Evolutionary conservation across 2,113 vertebrate genomes (phyloP).

Genomic region (Puffinus mauretanicus): DNA sequence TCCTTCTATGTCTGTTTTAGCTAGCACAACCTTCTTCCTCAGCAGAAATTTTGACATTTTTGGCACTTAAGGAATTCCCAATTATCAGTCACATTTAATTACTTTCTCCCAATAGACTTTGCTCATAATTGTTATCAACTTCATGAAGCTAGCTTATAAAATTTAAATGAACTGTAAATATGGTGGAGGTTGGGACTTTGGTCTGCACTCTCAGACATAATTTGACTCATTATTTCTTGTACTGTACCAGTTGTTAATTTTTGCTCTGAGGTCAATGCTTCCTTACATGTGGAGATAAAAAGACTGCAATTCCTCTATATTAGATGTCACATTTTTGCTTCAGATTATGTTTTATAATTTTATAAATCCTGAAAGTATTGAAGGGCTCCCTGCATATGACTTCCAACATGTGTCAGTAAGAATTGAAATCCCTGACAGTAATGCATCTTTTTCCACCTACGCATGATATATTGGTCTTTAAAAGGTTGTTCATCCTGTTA

Average conservation of each 20-base stretch:
- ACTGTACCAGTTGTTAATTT: not conserved
- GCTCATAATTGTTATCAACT: not conserved
- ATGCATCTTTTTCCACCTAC: not conserved
- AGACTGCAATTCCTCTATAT: not conserved
- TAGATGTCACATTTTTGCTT: not conserved
- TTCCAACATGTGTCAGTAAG: not conserved
- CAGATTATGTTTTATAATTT: not conserved
- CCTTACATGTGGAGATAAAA: not conserved
- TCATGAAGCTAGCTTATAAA: not conserved
- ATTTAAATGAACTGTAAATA: constrained; percentile 27
- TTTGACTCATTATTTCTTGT: not conserved
- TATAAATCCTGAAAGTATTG: not conserved
- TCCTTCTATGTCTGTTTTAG: not conserved
- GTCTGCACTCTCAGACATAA: not conserved
- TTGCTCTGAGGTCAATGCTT: not conserved
- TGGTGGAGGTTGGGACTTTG: not conserved
- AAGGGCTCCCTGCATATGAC: not conserved
- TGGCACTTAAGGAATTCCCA: not conserved
- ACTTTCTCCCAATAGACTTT: constrained; percentile 41
- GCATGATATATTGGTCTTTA: not conserved
- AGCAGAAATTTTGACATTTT: constrained; percentile 10
- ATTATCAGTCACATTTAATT: constrained; percentile 33
- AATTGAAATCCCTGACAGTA: not conserved
- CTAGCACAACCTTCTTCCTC: not conserved
- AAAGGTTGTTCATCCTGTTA: not conserved